Evolutionary conservation across 2,888 invertebrate species (phyloP).

Genomic region (Drosophila rellima): DNA sequence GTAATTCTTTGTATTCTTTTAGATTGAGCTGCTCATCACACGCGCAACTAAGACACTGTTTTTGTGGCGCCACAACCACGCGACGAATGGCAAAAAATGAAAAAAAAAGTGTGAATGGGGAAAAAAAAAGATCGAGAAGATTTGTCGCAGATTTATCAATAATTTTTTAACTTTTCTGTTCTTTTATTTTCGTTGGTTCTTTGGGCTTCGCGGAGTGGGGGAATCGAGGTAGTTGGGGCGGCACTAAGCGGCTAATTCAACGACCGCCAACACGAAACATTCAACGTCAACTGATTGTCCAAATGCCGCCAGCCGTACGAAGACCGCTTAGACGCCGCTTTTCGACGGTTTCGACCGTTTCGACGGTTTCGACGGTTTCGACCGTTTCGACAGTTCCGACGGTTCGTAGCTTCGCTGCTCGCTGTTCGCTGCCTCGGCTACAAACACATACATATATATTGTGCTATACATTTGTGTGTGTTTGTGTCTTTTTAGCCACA

Average conservation of each 20-base stretch:
- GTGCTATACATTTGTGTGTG: conserved; percentile 10
- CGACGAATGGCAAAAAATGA: conserved; percentile 1
- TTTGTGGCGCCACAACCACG: conserved; percentile 5
- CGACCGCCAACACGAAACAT: conserved; percentile 83
- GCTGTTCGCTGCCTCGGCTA: conserved; percentile 27
- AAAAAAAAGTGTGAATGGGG: neutral
- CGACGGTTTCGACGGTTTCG: conserved; percentile 17
- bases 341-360: conserved; percentile 20
- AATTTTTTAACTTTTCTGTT: no score
- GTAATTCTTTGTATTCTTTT: neutral
- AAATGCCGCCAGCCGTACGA: conserved; percentile 72
- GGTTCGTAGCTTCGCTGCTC: conserved; percentile 34
- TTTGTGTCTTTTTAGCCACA: conserved; percentile 46
- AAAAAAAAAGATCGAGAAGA: neutral
- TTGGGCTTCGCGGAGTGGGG: neutral
- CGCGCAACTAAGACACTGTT: neutral
- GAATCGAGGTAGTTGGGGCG: conserved; percentile 6
- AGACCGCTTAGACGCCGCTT: conserved; percentile 67
- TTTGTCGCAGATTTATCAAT: neutral
- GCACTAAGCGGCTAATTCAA: conserved; percentile 54
- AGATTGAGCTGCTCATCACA: conserved; percentile 2
- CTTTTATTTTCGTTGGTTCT: neutral
- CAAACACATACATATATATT: conserved; percentile 9
- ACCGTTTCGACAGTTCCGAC: conserved; percentile 11
- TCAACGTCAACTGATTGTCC: conserved; percentile 82